These are phyloP conservation scores for western clawed frog (Xenopus tropicalis) DNA, from an alignment of 2,113 vertebrate genomes.

Conservation along the genomic window UCB_Xtro_10.0 CM004446.2:95235001-95235500, in stretches of 20 bases:
- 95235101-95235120: constrained; percentile 20
- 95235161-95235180: not conserved
- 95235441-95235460: too few species aligned
- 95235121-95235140: constrained; percentile 17
- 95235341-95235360: too few species aligned
- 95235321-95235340: too few species aligned
- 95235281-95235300: too few species aligned
- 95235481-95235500: too few species aligned
- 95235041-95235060: constrained; percentile 27
- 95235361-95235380: too few species aligned
- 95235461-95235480: too few species aligned
- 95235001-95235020: constrained; percentile 14
- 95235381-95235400: too few species aligned
- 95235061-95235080: constrained; percentile 34
- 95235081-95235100: constrained; percentile 31
- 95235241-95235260: not conserved
- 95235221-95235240: not conserved
- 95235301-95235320: too few species aligned
- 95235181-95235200: constrained; percentile 22
- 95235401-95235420: too few species aligned
- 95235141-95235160: constrained; percentile 27
- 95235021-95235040: constrained; percentile 40
- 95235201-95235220: not conserved
- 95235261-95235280: not conserved
- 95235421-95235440: too few species aligned